Conservation (phyloP, 2,888 invertebrate genomes). For the Germaria angustata region DNA sequence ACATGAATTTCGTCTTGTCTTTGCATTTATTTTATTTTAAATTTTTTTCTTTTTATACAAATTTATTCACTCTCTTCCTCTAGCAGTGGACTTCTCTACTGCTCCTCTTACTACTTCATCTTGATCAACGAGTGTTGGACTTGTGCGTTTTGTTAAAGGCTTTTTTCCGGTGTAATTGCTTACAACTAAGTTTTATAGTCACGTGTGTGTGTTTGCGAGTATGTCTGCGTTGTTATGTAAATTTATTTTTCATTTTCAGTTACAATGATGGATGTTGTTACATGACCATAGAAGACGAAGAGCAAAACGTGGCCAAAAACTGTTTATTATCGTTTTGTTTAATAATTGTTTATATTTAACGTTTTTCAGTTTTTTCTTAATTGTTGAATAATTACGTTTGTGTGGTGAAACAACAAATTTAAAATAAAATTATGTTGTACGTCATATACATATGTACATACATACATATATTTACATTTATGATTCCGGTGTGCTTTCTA, state of each 20-base stretch:
- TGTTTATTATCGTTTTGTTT: constrained; percentile 27
- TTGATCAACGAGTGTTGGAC: not conserved
- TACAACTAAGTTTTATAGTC: constrained; percentile 11
- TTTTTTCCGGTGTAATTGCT: constrained; percentile 39
- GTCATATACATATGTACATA: not conserved
- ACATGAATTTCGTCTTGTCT: constrained; percentile 73
- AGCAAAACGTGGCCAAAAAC: constrained; percentile 21
- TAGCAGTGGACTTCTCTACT: not conserved
- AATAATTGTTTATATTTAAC: constrained; percentile 28
- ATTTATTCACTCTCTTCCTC: not conserved
- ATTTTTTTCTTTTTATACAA: not conserved
- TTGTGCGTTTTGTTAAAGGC: constrained; percentile 7
- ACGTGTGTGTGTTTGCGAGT: not conserved
- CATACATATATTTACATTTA: not conserved
- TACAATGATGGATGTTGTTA: constrained; percentile 49
- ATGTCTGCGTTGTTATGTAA: not conserved
- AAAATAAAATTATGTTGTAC: not conserved
- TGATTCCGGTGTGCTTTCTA: not conserved
- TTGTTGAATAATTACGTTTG: not conserved
- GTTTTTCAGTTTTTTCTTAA: not conserved
- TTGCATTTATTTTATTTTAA: constrained; percentile 58
- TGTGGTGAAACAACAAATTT: not conserved
- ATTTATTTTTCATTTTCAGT: constrained; percentile 8
- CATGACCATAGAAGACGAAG: not conserved
- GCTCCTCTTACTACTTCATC: not conserved